Percentiles rank a stretch among this genome's conserved stretches.
Conservation (phyloP, 2,113 vertebrate genomes). For the Australoheros scitulus region DNA sequence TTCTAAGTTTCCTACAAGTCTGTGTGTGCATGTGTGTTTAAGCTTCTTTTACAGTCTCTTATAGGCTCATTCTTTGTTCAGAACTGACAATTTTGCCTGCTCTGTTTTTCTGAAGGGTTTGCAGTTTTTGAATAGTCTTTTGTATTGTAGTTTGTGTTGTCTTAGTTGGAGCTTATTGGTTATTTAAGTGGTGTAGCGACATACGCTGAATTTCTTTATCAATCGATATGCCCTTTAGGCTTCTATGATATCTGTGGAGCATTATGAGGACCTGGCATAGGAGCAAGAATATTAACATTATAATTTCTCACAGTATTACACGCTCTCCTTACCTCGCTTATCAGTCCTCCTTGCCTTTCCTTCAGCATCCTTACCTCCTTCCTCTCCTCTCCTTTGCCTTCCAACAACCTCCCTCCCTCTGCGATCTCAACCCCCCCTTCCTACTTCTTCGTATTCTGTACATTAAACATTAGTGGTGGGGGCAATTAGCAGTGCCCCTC, state of each 20-base stretch:
- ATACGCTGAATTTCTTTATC: not conserved
- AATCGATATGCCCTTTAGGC: not conserved
- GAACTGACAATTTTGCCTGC: constrained; percentile 9
- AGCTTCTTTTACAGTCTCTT: not conserved
- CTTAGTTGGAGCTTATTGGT: not conserved
- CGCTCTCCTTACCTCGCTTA: not conserved
- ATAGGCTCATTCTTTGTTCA: constrained; percentile 10
- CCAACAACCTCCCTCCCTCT: not conserved
- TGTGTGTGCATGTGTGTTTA: constrained; percentile 18
- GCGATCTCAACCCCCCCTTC: not conserved
- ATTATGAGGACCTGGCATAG: not conserved
- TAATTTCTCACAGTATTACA: not conserved
- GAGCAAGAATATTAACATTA: not conserved
- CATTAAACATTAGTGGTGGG: constrained; percentile 85
- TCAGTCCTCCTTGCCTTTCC: not conserved
- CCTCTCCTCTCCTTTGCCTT: not conserved
- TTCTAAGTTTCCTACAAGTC: constrained; percentile 65
- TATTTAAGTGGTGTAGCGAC: not conserved
- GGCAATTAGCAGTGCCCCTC: constrained; percentile 79
- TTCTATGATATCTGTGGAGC: not conserved
- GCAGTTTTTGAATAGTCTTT: not conserved
- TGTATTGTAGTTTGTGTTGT: not conserved
- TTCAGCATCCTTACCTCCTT: not conserved
- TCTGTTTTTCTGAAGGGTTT: not conserved
- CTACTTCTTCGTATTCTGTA: constrained; percentile 63